phyloP scores from a whole-genome alignment of 2,113 vertebrate genomes.

The Macquaria australasica region DNA sequence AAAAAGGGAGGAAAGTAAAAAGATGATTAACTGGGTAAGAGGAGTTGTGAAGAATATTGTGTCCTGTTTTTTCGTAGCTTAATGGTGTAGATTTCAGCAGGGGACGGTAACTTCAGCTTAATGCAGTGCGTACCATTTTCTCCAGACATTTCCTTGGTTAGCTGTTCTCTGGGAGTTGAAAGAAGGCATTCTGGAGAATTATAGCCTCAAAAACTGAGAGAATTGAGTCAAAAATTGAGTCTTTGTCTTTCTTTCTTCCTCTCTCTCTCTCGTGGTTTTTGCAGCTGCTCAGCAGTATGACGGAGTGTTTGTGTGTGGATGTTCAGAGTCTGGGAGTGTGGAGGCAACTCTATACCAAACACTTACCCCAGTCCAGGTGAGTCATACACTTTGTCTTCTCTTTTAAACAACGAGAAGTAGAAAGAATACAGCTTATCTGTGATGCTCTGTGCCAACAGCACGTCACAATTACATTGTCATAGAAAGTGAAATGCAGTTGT shows the following conservation, averaged over 20 bases:
- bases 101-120: too few species aligned
- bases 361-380: conserved; percentile 94
- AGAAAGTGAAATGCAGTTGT: background rate
- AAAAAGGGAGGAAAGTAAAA: too few species aligned
- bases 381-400: background rate
- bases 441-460: background rate
- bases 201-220: background rate
- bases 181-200: background rate
- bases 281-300: conserved; percentile 93
- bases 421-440: background rate
- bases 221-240: background rate
- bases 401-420: background rate
- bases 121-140: too few species aligned
- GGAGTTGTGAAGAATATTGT: too few species aligned
- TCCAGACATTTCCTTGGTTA: background rate
- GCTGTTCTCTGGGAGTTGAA: background rate
- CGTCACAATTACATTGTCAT: background rate
- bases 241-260: background rate
- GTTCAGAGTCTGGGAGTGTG: conserved; percentile 91
- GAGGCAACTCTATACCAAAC: conserved; percentile 96
- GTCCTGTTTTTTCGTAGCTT: too few species aligned
- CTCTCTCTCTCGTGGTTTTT: background rate
- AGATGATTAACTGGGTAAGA: too few species aligned
- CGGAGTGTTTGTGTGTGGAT: conserved; percentile 91
- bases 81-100: too few species aligned